Evolutionary conservation across 2,797 vertebrate species (phyloP), one percentile per base, ranked within the genome.

Genomic region (Macrochelys suwanniensis): DNA sequence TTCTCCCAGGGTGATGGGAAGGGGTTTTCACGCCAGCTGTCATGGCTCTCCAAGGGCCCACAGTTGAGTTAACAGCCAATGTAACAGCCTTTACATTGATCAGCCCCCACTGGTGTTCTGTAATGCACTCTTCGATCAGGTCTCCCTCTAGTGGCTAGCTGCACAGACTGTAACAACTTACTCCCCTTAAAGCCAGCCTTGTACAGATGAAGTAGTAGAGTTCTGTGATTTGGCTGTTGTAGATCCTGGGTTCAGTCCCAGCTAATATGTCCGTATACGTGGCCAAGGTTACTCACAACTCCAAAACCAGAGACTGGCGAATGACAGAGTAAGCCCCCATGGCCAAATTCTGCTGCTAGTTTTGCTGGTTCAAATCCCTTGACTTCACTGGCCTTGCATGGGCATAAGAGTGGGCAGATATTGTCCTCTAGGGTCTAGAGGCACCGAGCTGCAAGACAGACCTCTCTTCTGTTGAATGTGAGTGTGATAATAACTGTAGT

Each of bases 401-500:
- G 56, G 28, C 25, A 17, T 16, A 45, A 1, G 54, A 37, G 37
- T 90, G 76, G 88, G n/a, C 47, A 95, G 80, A 87, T 92, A 49
- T 53, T 82, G 19, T 37, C 87, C 90, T 26, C 59, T n/a, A 92
- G 11, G 0, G 0, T 94, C 80, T 85, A 81, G 16, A 95, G 76
- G 16, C 88, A 31, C n/a, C 84, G 93, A 93, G 31, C 80, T 11
- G 13, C 12, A 21, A 65, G 74, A 28, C 31, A 87, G 87, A 82
- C 53, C 61, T 13, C 53, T 76, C 37, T 61, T 31, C 54, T 71
- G 33, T 80, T 76, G 45, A 37, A 53, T 26, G 6, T 1, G 2
- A 85, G 61, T n/a, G 8, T 11, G 17, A 96, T 79, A 76, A 57
- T 92, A 88, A 83, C 80, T 77, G 53, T 71, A 92, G 84, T 89